Conservation (phyloP, 2,888 invertebrate genomes). For the Pyrocoelia pectoralis region DNA sequence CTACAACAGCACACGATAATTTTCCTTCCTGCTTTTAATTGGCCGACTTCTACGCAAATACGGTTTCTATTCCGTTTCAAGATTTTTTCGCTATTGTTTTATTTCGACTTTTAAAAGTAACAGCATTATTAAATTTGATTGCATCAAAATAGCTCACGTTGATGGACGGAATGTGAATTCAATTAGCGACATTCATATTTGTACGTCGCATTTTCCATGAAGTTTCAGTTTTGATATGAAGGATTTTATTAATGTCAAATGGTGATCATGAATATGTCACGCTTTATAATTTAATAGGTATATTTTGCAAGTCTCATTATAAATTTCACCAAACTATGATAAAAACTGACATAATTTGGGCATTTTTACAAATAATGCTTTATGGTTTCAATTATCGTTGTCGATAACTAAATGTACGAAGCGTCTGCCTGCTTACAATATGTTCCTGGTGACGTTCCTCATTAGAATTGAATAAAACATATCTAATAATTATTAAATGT, state of each 20-base stretch:
- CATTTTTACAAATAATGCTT: no score
- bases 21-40: slow-evolving; percentile 54
- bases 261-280: slow-evolving; percentile 12
- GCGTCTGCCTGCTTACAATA: no score
- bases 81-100: slow-evolving; percentile 19
- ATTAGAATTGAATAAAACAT: no score
- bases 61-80: slow-evolving; percentile 5
- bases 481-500: no score
- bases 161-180: slow-evolving; percentile 32
- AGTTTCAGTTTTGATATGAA: slow-evolving; percentile 24
- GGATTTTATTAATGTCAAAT: slow-evolving; percentile 31
- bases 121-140: background rate
- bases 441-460: no score
- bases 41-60: slow-evolving; percentile 36
- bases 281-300: slow-evolving; percentile 4
- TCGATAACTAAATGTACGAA: no score
- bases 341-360: no score
- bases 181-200: slow-evolving; percentile 29
- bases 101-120: background rate
- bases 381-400: no score
- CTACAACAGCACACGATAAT: slow-evolving; percentile 56
- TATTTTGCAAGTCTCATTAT: no score
- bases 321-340: no score
- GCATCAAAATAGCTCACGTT: background rate
- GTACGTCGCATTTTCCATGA: slow-evolving; percentile 22